These are phyloP conservation scores for Dynastes hyllus DNA, from an alignment of 2,888 invertebrate genomes.

Conservation along the genomic window DNA sequence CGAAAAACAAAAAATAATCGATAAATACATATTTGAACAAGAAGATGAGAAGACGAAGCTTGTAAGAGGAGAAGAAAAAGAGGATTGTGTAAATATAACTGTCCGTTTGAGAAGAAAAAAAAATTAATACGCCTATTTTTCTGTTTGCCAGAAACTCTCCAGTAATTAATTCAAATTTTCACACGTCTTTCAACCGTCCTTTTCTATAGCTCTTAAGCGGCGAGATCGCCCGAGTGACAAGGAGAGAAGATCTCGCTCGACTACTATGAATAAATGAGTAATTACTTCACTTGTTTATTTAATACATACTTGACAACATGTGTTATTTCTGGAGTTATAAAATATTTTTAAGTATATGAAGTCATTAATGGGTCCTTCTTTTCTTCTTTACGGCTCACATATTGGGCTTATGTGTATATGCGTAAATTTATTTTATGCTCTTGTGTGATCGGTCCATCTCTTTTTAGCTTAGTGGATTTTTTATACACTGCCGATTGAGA, in stretches of 20 bases:
- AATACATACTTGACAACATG: conserved; percentile 58
- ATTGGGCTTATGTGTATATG: conserved; percentile 39
- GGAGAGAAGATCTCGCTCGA: conserved; percentile 19
- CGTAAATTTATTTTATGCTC: not conserved
- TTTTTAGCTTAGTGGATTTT: too few relatives aligned
- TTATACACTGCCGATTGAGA: too few relatives aligned
- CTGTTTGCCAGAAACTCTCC: conserved; percentile 48
- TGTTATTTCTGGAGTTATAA: conserved; percentile 58
- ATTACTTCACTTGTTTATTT: conserved; percentile 56
- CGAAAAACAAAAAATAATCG: conserved; percentile 44
- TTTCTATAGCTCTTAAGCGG: not conserved
- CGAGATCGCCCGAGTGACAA: conserved; percentile 1
- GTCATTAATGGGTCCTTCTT: conserved; percentile 55
- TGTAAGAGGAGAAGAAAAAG: not conserved
- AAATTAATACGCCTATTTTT: conserved; percentile 42
- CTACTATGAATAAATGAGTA: conserved; percentile 46
- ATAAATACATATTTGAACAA: conserved; percentile 48
- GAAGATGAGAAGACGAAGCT: conserved; percentile 6
- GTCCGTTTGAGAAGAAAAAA: conserved; percentile 23
- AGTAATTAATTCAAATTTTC: conserved; percentile 51
- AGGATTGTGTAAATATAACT: conserved; percentile 49
- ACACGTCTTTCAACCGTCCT: conserved; percentile 44
- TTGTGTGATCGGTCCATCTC: too few relatives aligned
- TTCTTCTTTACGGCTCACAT: conserved; percentile 51
- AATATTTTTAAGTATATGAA: conserved; percentile 59